phyloP scores from a whole-genome alignment of 2,888 invertebrate genomes.

The Aethes cnicana region DNA sequence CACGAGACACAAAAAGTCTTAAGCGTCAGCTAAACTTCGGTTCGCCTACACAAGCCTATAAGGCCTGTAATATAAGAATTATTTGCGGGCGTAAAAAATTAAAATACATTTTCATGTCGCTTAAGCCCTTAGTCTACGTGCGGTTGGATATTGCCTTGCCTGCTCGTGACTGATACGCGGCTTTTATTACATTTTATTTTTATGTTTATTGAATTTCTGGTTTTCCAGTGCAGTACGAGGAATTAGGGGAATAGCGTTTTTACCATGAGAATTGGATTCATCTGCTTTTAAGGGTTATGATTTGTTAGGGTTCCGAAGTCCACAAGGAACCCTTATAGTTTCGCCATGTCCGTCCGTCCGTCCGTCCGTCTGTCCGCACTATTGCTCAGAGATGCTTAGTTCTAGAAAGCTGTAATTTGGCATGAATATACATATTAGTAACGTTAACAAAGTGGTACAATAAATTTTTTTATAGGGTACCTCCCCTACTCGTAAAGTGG shows the following conservation, averaged over 20 bases:
- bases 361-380: too few species aligned
- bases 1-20: background rate
- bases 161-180: slow-evolving; percentile 63
- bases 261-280: slow-evolving; percentile 11
- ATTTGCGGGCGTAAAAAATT: slow-evolving; percentile 16
- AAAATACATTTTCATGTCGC: slow-evolving; percentile 12
- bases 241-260: slow-evolving; percentile 15
- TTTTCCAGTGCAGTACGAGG: slow-evolving; percentile 21
- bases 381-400: too few species aligned
- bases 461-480: too few species aligned
- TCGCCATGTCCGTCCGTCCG: too few species aligned
- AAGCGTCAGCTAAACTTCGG: slow-evolving; percentile 5
- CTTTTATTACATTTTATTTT: slow-evolving; percentile 70
- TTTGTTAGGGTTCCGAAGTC: too few species aligned
- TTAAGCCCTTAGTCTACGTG: slow-evolving; percentile 9
- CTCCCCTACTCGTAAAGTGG: too few species aligned
- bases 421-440: too few species aligned
- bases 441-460: too few species aligned
- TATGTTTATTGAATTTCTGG: slow-evolving; percentile 61
- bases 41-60: background rate
- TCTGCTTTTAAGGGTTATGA: background rate
- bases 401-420: too few species aligned
- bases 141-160: slow-evolving; percentile 48
- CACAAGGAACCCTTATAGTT: too few species aligned
- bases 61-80: slow-evolving; percentile 5